Conservation (phyloP, 2,797 vertebrate genomes). For the Scolopax bukidnonensis region DNA sequence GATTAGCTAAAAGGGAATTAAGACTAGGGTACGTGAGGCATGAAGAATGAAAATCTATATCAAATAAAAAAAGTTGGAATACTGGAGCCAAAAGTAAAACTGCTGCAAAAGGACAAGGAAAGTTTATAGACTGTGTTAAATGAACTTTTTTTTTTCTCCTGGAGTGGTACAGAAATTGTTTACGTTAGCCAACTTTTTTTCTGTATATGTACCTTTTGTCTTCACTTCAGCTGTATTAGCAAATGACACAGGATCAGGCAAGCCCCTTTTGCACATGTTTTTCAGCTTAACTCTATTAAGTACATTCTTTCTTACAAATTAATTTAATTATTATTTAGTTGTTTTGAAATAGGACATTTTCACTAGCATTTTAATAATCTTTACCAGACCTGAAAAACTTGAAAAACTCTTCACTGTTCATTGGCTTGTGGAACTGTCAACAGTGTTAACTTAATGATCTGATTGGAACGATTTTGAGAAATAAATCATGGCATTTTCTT, state of each 20-base stretch:
- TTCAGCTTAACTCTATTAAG: background rate
- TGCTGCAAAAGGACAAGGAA: background rate
- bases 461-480: background rate
- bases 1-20: background rate
- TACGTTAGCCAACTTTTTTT: background rate
- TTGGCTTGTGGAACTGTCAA: background rate
- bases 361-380: background rate
- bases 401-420: background rate
- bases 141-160: fast-evolving
- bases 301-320: background rate
- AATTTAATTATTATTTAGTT: background rate
- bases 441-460: background rate
- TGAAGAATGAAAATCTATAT: background rate
- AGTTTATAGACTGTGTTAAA: background rate
- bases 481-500: background rate
- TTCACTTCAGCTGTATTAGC: background rate
- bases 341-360: background rate
- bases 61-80: background rate
- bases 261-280: background rate
- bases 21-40: background rate
- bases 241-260: background rate
- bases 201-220: background rate
- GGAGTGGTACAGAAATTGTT: background rate
- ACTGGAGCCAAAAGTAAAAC: background rate
- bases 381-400: background rate